Evolutionary conservation across 1,140 invertebrate genomes (phyloP), one percentile per base, ranked within the genome.

Genomic region (Akabosia matsudoensis): DNA sequence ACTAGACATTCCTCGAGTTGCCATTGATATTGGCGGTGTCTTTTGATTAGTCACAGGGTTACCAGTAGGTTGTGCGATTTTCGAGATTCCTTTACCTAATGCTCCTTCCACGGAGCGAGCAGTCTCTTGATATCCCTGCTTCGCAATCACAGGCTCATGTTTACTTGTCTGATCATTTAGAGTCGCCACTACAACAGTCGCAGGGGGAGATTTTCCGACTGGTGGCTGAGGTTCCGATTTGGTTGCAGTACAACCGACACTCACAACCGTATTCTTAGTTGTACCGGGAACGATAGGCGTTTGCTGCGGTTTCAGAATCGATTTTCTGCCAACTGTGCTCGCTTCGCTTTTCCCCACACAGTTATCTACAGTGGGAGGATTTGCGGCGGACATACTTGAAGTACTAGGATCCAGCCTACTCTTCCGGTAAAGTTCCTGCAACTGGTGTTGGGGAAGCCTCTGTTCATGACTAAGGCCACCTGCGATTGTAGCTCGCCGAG

Each of bases 21-120:
- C 54, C 61, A 67, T 67, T 31, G 61, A 28, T 30, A 67, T 67
- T 67, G 61, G 61, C 10, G 61, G 61, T 16, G 61, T 67, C 61
- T 67, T 67, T 67, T 67, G 61, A 28, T 28, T 2, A 13, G 30
- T 28, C 61, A 31, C 61, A 67, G 61, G 3, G 18, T 7, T 18
- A 10, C 7, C 37, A 67, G 22, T 7, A 67, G 10, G 24, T 30
- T 67, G 61, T 30, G 24, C 13, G n/a, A 28, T 31, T 16, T 4
- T 31, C 4, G 54, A 61, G 54, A 10, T 61, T 10, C 13, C 61
- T 7, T 30, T 7, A 45, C 37, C 37, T 45, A 45, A 7, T 45
- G 37, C 37, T 45, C 37, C 37, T 45, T 7, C 37, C 7, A 18
- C 18, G 18, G 37, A 7, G 37, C 37, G 7, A 7, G 18, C 37